Conservation (phyloP, 2,797 vertebrate genomes). For the Vultur gryphus region DNA sequence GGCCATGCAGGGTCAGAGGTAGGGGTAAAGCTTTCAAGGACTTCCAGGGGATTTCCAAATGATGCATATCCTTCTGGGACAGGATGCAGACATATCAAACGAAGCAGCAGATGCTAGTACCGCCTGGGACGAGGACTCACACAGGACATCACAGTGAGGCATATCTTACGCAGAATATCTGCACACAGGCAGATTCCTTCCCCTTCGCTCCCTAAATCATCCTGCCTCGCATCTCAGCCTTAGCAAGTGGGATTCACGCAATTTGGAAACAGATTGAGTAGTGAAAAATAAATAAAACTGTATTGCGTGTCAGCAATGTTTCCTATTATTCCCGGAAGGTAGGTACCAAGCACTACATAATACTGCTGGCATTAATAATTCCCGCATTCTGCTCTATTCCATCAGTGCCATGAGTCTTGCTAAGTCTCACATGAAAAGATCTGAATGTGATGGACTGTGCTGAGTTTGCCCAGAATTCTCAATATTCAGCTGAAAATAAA, state of each 20-base stretch:
- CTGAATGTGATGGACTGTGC: constrained; percentile 12
- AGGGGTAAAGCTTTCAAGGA: not conserved
- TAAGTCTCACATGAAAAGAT: constrained; percentile 20
- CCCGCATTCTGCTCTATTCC: not conserved
- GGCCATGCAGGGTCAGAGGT: not conserved
- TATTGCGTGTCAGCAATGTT: not conserved
- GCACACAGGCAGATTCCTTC: not conserved
- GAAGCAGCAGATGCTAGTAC: not conserved
- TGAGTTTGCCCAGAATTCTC: constrained; percentile 51
- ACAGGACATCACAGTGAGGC: not conserved
- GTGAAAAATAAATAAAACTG: constrained; percentile 43
- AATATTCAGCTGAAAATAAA: constrained; percentile 52
- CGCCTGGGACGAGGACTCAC: not conserved
- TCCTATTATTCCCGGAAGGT: not conserved
- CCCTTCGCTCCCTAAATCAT: not conserved
- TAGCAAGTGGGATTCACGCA: not conserved
- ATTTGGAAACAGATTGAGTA: constrained; percentile 29
- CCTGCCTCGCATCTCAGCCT: not conserved
- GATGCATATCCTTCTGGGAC: not conserved
- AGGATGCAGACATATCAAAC: not conserved
- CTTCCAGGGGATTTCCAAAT: not conserved
- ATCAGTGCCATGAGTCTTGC: constrained; percentile 15
- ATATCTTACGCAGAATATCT: not conserved
- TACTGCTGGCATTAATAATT: constrained; percentile 32
- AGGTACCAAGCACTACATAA: constrained; percentile 5